Conservation (phyloP, 2,888 invertebrate genomes). For the Microdon myrmicae region DNA sequence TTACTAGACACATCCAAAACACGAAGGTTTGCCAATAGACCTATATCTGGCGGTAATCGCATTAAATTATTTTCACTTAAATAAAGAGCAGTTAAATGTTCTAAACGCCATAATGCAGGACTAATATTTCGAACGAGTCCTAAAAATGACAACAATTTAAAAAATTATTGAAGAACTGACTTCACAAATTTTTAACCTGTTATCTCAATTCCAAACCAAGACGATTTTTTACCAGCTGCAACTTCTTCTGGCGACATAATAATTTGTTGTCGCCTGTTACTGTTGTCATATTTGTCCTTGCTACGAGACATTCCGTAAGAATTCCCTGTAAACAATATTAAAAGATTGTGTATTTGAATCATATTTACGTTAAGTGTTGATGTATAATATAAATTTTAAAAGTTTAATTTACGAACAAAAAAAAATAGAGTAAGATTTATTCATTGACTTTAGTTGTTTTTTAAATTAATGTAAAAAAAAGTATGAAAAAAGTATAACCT, state of each 20-base stretch:
- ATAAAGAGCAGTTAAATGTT: conserved; percentile 93
- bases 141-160: conserved; percentile 63
- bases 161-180: not conserved
- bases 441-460: not conserved
- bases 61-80: conserved; percentile 95
- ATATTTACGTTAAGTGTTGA: not conserved
- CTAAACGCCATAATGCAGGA: conserved; percentile 89
- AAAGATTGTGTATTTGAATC: not conserved
- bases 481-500: conserved; percentile 65
- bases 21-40: conserved; percentile 82
- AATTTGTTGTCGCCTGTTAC: conserved; percentile 84
- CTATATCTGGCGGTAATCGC: conserved; percentile 91
- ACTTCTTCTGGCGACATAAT: conserved; percentile 94
- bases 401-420: not conserved
- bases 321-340: conserved; percentile 58
- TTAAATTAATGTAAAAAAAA: conserved; percentile 39
- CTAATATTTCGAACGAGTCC: conserved; percentile 95
- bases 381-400: conserved; percentile 3
- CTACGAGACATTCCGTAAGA: conserved; percentile 74
- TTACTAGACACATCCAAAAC: conserved; percentile 94
- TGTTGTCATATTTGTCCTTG: conserved; percentile 91
- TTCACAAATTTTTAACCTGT: conserved; percentile 68
- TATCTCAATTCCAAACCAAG: conserved; percentile 93
- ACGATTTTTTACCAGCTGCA: conserved; percentile 90
- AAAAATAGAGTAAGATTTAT: not conserved